Base-by-base conservation (phyloP, 1,140 invertebrate species). In the Leptoteleia sp. region DNA sequence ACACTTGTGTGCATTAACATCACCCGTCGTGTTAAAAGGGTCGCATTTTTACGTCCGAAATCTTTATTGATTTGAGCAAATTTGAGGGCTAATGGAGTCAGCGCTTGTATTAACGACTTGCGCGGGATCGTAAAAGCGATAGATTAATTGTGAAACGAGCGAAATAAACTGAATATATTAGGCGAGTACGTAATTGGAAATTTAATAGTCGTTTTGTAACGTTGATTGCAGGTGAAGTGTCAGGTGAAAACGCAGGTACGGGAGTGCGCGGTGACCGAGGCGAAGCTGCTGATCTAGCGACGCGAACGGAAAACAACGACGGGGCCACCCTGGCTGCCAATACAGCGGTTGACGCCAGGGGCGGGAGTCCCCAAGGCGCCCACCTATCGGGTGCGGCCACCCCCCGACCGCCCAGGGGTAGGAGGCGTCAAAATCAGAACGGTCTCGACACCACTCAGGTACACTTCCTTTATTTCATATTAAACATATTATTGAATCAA, bases 291-390 rank as follows among this genome's bases (percentile, higher is more conserved):
- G 84, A 88, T 84, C 82, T 87, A 88, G 87, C 82, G 64, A 85
- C 85, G 71, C 87, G 88, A 79, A 86, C 87, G 50, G 87, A 87
- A 77, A 86, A 82, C 57, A 87, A 81, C 82, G 86, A 88, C 85
- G 85, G 84, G 81, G 83, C 83, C 85, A 89, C 85, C 86, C 88
- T 89, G 88, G 88, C 87, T 84, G 88, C 87, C 47, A 89, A 88
- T 72, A 87, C 88, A 83, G 87, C 87, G 80, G 83, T 88, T 62
- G 87, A 89, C 84, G 86, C 87, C 72, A 88, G 88, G 82, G 88
- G 88, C 83, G 85, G 87, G 22, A 89, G 88, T 84, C 88, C 88
- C 78, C 88, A 89, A 72, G 86, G 85, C 42, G 83, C 87, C 54
- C 87, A 87, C 61, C 82, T 88, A 9, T 85, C 87, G 9, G 83